phyloP scores from a whole-genome alignment of 2,888 invertebrate genomes.

The Stenchaetothrips biformis region DNA sequence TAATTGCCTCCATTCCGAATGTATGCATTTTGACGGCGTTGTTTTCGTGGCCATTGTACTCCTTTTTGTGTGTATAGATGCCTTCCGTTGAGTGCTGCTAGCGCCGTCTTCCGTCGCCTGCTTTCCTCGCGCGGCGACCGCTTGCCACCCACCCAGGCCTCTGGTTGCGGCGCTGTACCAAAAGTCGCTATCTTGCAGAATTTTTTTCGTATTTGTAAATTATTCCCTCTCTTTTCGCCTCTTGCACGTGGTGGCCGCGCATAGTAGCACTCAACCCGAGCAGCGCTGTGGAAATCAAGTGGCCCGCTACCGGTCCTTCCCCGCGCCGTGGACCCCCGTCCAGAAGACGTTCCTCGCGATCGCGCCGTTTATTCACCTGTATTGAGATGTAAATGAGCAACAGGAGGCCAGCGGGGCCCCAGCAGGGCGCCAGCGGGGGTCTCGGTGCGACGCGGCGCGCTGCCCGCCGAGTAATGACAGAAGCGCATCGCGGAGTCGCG shows the following conservation, averaged over 20 bases:
- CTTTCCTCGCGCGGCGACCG: no score
- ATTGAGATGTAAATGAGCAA: conserved; percentile 21
- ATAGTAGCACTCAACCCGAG: background rate
- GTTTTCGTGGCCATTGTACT: background rate
- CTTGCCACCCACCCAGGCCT: no score
- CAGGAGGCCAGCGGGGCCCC: background rate
- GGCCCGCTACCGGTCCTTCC: background rate
- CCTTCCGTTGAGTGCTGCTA: background rate
- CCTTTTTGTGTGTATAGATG: background rate
- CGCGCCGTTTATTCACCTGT: background rate
- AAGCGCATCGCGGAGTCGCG: background rate
- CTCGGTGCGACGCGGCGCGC: no score
- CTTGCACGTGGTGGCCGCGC: background rate
- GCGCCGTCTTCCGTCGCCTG: background rate
- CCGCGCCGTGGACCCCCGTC: background rate
- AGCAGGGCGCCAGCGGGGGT: background rate
- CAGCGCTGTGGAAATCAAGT: background rate
- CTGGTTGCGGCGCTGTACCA: no score
- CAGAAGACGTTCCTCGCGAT: background rate
- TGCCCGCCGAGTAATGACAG: no score
- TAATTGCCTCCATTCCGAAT: background rate
- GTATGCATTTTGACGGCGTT: background rate
- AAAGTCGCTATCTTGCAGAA: no score
- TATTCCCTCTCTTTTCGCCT: background rate
- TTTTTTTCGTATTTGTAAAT: background rate